Evolutionary conservation across 2,113 vertebrate genomes (phyloP).

Genomic region (Aegithalos caudatus): DNA sequence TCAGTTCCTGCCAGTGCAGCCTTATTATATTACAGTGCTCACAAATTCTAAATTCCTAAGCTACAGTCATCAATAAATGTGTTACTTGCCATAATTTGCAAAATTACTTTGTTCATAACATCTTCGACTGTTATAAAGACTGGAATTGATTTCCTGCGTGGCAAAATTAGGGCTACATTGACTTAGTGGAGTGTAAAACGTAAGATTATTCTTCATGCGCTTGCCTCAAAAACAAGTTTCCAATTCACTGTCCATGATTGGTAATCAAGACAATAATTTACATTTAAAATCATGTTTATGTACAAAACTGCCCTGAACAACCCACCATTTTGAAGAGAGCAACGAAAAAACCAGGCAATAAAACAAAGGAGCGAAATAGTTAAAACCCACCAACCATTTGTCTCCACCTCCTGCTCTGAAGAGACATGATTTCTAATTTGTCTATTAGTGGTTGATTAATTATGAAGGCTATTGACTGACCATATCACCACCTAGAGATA

Average conservation of each 20-base stretch:
- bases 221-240: constrained; percentile 75
- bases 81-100: constrained; percentile 78
- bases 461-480: constrained; percentile 66
- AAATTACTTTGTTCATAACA: constrained; percentile 83
- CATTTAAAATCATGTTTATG: constrained; percentile 52
- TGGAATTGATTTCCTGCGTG: constrained; percentile 77
- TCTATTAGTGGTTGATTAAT: constrained; percentile 69
- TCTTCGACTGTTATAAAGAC: constrained; percentile 78
- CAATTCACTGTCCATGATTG: constrained; percentile 61
- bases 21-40: constrained; percentile 71
- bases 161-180: constrained; percentile 78
- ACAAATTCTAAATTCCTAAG: constrained; percentile 76
- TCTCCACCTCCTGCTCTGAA: constrained; percentile 55
- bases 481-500: constrained; percentile 61
- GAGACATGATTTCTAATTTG: constrained; percentile 53
- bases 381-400: constrained; percentile 61
- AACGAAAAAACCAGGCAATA: background rate
- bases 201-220: constrained; percentile 78
- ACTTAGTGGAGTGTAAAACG: constrained; percentile 77
- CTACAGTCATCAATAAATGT: constrained; percentile 80
- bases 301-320: constrained; percentile 1
- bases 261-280: constrained; percentile 67
- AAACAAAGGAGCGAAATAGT: constrained; percentile 32
- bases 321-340: background rate
- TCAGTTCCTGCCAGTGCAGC: constrained; percentile 57